Conservation (phyloP, 2,113 vertebrate species). For the Charadrius vociferus region DNA sequence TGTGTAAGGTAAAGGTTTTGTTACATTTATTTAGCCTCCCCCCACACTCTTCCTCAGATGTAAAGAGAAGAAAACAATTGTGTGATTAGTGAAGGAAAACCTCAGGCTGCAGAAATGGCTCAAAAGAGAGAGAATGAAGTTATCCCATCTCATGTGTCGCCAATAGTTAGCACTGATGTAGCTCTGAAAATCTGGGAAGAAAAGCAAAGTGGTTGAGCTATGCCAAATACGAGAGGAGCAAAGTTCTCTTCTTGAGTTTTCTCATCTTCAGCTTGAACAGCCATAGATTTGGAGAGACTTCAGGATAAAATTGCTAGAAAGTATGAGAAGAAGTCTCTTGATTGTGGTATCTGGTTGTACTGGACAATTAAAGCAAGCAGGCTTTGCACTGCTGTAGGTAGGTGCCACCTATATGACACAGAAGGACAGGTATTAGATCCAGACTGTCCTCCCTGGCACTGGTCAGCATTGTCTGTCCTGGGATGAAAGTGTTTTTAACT, state of each 20-base stretch:
- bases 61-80: background rate
- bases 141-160: fast-evolving
- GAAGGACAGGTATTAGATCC: background rate
- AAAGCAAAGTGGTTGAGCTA: background rate
- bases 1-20: background rate
- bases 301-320: background rate
- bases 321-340: background rate
- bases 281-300: background rate
- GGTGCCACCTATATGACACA: background rate
- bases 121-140: background rate
- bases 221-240: background rate
- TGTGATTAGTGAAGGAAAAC: background rate
- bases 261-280: background rate
- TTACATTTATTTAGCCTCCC: background rate
- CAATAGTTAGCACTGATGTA: background rate
- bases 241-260: background rate
- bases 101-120: background rate
- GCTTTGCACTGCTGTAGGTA: background rate
- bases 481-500: background rate
- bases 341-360: background rate
- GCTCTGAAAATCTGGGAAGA: background rate
- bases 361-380: background rate
- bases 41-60: background rate
- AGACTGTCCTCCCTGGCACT: background rate
- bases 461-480: background rate